These are phyloP conservation scores for Odontesthes bonariensis DNA, from an alignment of 2,113 vertebrate genomes.

Conservation along the genomic window DNA sequence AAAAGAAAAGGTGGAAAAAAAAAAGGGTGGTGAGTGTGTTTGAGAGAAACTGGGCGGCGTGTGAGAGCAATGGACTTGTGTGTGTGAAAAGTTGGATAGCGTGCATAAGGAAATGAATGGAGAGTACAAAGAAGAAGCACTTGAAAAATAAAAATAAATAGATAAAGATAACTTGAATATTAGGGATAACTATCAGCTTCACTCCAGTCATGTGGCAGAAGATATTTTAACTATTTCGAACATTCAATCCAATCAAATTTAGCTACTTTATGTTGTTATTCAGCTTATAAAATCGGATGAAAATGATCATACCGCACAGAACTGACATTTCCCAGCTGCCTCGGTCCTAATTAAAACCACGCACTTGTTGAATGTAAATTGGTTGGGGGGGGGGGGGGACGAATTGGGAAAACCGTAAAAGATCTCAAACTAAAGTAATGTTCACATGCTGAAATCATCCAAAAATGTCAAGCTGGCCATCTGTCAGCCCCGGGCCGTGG, in stretches of 20 bases:
- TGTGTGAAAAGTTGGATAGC: slow-evolving; percentile 28
- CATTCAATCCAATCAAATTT: too few relatives aligned
- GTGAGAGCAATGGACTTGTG: slow-evolving; percentile 38
- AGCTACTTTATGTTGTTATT: too few relatives aligned
- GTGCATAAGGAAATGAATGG: slow-evolving; percentile 22
- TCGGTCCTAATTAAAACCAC: neutral
- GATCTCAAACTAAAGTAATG: neutral
- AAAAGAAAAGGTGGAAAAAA: slow-evolving; percentile 24
- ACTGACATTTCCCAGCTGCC: neutral
- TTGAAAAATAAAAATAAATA: neutral
- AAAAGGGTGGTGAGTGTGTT: slow-evolving; percentile 8
- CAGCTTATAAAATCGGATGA: neutral
- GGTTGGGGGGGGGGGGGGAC: too few relatives aligned
- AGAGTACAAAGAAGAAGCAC: neutral
- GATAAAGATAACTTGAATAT: too few relatives aligned
- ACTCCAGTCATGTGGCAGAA: too few relatives aligned
- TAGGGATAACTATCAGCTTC: too few relatives aligned
- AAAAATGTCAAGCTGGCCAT: neutral
- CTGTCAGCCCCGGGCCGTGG: neutral
- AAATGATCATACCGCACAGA: neutral
- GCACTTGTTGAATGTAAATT: neutral
- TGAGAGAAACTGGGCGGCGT: slow-evolving; percentile 30
- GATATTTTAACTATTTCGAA: too few relatives aligned
- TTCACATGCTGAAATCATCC: neutral
- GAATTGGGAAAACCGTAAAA: neutral